These are phyloP conservation scores for Lymantria monacha DNA, from an alignment of 2,888 invertebrate species.

Conservation along the genomic window DNA sequence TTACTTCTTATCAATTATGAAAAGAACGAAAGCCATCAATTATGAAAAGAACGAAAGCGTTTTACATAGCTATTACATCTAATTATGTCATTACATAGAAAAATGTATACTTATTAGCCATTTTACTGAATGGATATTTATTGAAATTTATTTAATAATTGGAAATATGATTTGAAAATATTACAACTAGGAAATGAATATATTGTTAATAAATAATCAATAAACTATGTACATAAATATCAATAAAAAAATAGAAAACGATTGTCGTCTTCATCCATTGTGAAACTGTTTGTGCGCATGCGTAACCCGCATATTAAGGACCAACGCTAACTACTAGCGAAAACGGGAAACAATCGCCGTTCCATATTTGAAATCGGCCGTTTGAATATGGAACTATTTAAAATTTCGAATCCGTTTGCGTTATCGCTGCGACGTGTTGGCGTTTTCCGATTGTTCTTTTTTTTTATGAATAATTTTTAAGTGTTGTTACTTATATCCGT, in stretches of 20 bases:
- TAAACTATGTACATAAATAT: slow-evolving; percentile 30
- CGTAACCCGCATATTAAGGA: slow-evolving; percentile 80
- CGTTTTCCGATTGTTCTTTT: slow-evolving; percentile 76
- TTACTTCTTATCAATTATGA: no score
- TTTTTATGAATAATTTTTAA: slow-evolving; percentile 40
- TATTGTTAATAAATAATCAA: slow-evolving; percentile 4
- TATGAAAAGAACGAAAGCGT: no score
- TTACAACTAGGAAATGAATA: no score
- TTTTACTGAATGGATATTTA: no score
- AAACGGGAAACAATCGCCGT: slow-evolving; percentile 79
- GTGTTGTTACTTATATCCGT: slow-evolving; percentile 45
- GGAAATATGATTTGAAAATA: no score
- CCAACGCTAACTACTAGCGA: slow-evolving; percentile 69
- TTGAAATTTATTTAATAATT: no score
- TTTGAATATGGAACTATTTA: slow-evolving; percentile 80
- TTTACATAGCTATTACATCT: no score
- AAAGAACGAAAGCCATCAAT: no score
- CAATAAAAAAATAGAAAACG: slow-evolving; percentile 57
- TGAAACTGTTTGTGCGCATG: slow-evolving; percentile 72
- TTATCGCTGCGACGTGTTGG: slow-evolving; percentile 77
- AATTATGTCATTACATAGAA: no score
- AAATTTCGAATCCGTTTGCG: slow-evolving; percentile 81
- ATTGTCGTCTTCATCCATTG: slow-evolving; percentile 67
- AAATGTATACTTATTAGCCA: no score
- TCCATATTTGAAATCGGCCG: slow-evolving; percentile 76